Conservation (phyloP, 2,113 vertebrate species). For the Paradisaea rubra region DNA sequence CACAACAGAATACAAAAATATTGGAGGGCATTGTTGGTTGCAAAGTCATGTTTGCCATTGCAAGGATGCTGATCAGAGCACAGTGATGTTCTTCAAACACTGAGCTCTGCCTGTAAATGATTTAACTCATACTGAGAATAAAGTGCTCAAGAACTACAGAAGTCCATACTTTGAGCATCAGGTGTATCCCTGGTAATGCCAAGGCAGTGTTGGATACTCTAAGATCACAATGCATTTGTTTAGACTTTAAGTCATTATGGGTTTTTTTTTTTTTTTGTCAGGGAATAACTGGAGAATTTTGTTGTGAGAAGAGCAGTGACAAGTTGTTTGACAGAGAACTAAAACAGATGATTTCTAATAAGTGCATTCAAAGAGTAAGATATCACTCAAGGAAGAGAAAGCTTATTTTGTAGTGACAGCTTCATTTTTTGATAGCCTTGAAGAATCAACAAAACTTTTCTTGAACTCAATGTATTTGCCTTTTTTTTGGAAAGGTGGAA, state of each 20-base stretch:
- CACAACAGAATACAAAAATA: background rate
- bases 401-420: background rate
- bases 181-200: background rate
- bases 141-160: background rate
- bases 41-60: slow-evolving; percentile 10
- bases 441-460: background rate
- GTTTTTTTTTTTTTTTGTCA: background rate
- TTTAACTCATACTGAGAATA: background rate
- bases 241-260: background rate
- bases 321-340: background rate
- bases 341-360: background rate
- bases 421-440: background rate
- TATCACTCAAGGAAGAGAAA: background rate
- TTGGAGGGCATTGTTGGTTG: background rate
- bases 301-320: background rate
- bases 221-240: background rate
- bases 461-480: background rate
- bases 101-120: background rate
- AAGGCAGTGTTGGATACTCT: background rate
- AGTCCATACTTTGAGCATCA: background rate
- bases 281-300: background rate
- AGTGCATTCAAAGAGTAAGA: background rate
- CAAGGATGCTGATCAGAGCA: background rate
- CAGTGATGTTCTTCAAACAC: background rate
- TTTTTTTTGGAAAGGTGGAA: background rate